phyloP scores from a whole-genome alignment of 2,113 vertebrate species.

The Thalassarche chlororhynchos region DNA sequence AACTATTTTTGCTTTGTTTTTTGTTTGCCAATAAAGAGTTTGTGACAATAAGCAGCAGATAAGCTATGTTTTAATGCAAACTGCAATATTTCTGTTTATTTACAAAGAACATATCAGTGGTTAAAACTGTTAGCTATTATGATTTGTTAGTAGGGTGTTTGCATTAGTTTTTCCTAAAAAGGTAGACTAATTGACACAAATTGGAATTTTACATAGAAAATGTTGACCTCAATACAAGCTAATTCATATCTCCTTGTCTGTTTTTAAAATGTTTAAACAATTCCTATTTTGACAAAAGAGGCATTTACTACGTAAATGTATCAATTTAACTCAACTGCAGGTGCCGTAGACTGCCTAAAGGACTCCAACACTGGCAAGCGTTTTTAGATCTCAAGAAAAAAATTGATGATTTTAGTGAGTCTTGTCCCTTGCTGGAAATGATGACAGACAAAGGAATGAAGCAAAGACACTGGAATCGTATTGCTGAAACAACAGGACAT shows the following conservation, averaged over 20 bases:
- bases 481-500: slow-evolving; percentile 76
- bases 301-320: neutral
- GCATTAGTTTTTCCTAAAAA: neutral
- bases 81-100: neutral
- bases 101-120: neutral
- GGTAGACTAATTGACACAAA: neutral
- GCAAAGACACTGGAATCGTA: slow-evolving; percentile 78
- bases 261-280: neutral
- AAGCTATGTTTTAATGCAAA: neutral
- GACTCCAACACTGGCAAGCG: slow-evolving; percentile 79
- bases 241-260: neutral
- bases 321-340: slow-evolving; percentile 44
- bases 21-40: neutral
- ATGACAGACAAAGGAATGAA: slow-evolving; percentile 82
- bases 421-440: slow-evolving; percentile 78
- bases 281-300: neutral
- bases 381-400: slow-evolving; percentile 80
- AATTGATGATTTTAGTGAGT: slow-evolving; percentile 82
- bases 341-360: slow-evolving; percentile 79
- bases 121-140: neutral
- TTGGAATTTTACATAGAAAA: neutral
- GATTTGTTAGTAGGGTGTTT: neutral
- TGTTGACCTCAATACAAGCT: neutral
- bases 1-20: neutral
- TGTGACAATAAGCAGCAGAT: neutral